These are phyloP conservation scores for Adoxophyes honmai DNA, from an alignment of 1,140 invertebrate species.

Conservation along the genomic window DNA sequence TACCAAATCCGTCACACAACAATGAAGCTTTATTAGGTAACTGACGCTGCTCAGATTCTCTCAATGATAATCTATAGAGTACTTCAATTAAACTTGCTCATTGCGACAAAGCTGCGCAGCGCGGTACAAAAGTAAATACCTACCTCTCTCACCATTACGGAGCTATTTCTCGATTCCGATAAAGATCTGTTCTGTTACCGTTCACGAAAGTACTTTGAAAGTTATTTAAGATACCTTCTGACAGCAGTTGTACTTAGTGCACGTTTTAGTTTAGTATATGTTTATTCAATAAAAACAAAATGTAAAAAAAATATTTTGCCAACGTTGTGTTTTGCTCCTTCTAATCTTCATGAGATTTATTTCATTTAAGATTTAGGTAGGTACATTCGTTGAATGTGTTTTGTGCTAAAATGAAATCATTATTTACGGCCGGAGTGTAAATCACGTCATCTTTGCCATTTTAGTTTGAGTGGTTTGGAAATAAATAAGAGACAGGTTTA, in stretches of 20 bases:
- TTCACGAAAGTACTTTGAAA: slow-evolving; percentile 2
- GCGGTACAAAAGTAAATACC: neutral
- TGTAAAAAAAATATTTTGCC: no score
- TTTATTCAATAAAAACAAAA: no score
- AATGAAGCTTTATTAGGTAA: slow-evolving; percentile 38
- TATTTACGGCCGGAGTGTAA: slow-evolving; percentile 10
- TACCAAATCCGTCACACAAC: slow-evolving; percentile 45
- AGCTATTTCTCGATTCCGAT: slow-evolving; percentile 6
- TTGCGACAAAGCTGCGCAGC: neutral
- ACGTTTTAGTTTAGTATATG: no score
- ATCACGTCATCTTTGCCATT: slow-evolving; percentile 44
- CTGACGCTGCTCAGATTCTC: slow-evolving; percentile 23
- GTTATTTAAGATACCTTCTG: no score
- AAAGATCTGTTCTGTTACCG: slow-evolving; percentile 8
- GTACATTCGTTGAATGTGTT: no score
- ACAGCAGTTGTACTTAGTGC: no score
- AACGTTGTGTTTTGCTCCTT: no score
- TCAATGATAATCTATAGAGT: slow-evolving; percentile 28
- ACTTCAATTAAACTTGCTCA: slow-evolving; percentile 27
- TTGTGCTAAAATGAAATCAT: no score
- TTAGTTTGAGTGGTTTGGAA: slow-evolving; percentile 7
- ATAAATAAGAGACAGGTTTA: neutral
- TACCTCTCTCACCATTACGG: neutral
- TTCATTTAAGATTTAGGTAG: no score
- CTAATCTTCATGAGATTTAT: no score